Percentiles rank a stretch among this genome's conserved stretches.
These are phyloP conservation scores for Rhinopomastus cyanomelas DNA, from an alignment of 2,113 vertebrate genomes.

Conservation along the genomic window DNA sequence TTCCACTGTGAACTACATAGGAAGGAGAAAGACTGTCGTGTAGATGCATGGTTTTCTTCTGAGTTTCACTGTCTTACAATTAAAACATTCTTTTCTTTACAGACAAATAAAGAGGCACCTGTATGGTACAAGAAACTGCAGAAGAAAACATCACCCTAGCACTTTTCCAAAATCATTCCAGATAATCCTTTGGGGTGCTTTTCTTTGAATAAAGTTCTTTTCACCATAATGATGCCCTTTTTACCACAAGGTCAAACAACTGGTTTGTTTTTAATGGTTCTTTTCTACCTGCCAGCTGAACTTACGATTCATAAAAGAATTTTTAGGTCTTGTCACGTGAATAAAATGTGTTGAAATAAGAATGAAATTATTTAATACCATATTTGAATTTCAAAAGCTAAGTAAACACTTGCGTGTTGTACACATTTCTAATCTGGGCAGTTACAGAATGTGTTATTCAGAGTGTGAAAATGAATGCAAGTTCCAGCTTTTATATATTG, in stretches of 20 bases:
- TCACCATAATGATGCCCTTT: slow-evolving; percentile 34
- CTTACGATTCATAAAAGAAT: slow-evolving; percentile 20
- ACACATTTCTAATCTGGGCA: slow-evolving; percentile 18
- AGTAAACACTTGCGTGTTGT: slow-evolving; percentile 16
- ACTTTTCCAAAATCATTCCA: background rate
- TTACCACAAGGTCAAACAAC: slow-evolving; percentile 12
- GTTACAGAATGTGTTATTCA: background rate
- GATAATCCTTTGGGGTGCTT: background rate
- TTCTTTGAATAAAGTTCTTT: slow-evolving; percentile 22
- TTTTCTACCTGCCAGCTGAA: slow-evolving; percentile 24
- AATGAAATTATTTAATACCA: slow-evolving; percentile 23
- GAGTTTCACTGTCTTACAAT: background rate
- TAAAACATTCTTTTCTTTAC: slow-evolving; percentile 45
- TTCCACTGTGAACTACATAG: background rate
- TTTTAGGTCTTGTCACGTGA: slow-evolving; percentile 17
- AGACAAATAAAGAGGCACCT: slow-evolving; percentile 89
- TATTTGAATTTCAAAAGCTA: slow-evolving; percentile 47
- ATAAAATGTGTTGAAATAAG: slow-evolving; percentile 1
- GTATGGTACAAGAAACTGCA: slow-evolving; percentile 81
- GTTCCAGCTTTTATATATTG: slow-evolving; percentile 14
- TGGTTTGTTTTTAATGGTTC: slow-evolving; percentile 23
- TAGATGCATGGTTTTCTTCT: background rate
- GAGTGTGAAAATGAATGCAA: slow-evolving; percentile 40
- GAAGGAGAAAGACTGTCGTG: background rate
- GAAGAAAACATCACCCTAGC: slow-evolving; percentile 69